Conservation (phyloP, 2,888 invertebrate species). For the Epirrita christyi region DNA sequence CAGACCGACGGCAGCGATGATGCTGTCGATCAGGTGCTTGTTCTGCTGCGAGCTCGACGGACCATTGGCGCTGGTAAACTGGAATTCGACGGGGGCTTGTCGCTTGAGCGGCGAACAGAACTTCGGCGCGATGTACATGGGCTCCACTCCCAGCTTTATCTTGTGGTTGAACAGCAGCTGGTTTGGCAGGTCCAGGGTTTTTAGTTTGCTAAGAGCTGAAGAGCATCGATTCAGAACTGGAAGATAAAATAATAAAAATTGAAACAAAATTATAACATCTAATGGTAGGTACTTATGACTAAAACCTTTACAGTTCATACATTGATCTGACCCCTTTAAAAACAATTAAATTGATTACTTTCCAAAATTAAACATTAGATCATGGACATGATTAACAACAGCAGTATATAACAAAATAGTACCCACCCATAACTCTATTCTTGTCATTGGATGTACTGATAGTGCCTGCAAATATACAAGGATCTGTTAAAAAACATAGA, state of each 20-base stretch:
- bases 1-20: conserved; percentile 64
- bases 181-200: conserved; percentile 63
- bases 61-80: conserved; percentile 60
- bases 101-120: conserved; percentile 77
- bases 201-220: conserved; percentile 62
- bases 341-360: no score
- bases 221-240: conserved; percentile 75
- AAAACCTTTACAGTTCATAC: no score
- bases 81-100: conserved; percentile 63
- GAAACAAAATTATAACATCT: conserved; percentile 25
- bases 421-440: conserved; percentile 66
- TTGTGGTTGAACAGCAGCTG: conserved; percentile 62
- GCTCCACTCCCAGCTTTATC: conserved; percentile 46
- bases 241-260: conserved; percentile 57
- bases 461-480: conserved; percentile 59
- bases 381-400: background rate
- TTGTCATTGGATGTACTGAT: conserved; percentile 54
- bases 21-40: conserved; percentile 70
- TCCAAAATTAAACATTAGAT: no score
- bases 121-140: conserved; percentile 57
- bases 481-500: conserved; percentile 4
- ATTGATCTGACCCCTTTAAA: no score
- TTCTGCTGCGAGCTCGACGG: conserved; percentile 58
- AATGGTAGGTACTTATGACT: no score
- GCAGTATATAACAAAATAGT: conserved; percentile 29